Evolutionary conservation across 2,888 invertebrate genomes (phyloP).

Genomic region (Brenthis daphne): DNA sequence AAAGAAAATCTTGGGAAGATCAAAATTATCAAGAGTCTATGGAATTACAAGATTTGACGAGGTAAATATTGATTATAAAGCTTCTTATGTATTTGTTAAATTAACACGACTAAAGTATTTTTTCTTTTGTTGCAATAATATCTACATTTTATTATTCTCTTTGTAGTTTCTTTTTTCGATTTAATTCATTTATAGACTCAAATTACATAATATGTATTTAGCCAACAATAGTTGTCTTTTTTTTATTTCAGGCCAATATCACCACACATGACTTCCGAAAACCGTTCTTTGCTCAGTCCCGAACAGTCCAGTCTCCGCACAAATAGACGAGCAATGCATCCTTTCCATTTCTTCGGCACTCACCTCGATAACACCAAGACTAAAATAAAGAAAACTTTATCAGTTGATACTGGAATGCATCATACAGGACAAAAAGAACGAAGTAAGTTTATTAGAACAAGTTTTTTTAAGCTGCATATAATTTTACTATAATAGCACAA

Average conservation of each 20-base stretch:
- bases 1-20: constrained; percentile 87
- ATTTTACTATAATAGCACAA: neutral
- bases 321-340: constrained; percentile 58
- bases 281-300: constrained; percentile 73
- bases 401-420: constrained; percentile 79
- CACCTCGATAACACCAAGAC: constrained; percentile 72
- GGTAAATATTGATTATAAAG: constrained; percentile 44
- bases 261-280: constrained; percentile 71
- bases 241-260: constrained; percentile 65
- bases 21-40: constrained; percentile 86
- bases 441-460: constrained; percentile 52
- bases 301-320: constrained; percentile 68
- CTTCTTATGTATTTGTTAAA: too few relatives aligned
- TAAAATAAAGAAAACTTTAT: constrained; percentile 77
- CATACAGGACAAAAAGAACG: constrained; percentile 73
- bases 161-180: too few relatives aligned
- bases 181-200: too few relatives aligned
- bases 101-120: too few relatives aligned
- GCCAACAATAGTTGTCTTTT: neutral
- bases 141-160: too few relatives aligned
- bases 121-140: too few relatives aligned
- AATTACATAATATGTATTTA: too few relatives aligned
- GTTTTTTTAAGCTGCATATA: too few relatives aligned
- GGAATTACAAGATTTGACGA: constrained; percentile 85
- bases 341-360: constrained; percentile 75